Percentiles rank a stretch among this genome's conserved stretches.
These are phyloP conservation scores for Zaprionus bogoriensis DNA, from an alignment of 2,888 invertebrate genomes.

Conservation along the genomic window DNA sequence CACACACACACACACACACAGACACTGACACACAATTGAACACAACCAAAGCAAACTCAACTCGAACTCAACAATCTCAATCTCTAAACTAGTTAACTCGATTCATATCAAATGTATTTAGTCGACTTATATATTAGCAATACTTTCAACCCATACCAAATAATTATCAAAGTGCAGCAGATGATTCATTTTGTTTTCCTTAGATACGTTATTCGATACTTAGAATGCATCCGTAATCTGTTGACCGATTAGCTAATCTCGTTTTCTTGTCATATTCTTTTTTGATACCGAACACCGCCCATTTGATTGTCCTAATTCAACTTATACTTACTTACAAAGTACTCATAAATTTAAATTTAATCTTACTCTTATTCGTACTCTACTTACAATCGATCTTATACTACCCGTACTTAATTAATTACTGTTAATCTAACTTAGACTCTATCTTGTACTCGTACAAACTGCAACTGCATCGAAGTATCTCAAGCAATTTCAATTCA, in stretches of 20 bases:
- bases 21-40: too few species aligned
- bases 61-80: conserved; percentile 31
- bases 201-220: conserved; percentile 27
- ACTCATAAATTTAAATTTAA: conserved; percentile 9
- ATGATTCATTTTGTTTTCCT: conserved; percentile 22
- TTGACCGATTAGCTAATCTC: conserved; percentile 58
- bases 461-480: conserved; percentile 28
- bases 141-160: conserved; percentile 9
- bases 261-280: conserved; percentile 16
- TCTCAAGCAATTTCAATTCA: conserved; percentile 9
- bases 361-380: background rate
- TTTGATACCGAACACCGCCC: conserved; percentile 6
- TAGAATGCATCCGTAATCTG: conserved; percentile 59
- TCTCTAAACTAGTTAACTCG: conserved; percentile 34
- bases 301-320: conserved; percentile 2
- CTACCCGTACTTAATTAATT: conserved; percentile 1
- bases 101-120: conserved; percentile 50
- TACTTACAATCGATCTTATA: conserved; percentile 13
- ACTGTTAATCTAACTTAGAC: conserved; percentile 19
- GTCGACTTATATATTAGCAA: conserved; percentile 37
- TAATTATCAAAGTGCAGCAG: conserved; percentile 40
- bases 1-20: too few species aligned
- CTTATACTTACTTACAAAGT: background rate
- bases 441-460: conserved; percentile 26
- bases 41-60: conserved; percentile 11